Base-by-base conservation (phyloP, 2,888 invertebrate species). In the Ephialtes manifestator region DNA sequence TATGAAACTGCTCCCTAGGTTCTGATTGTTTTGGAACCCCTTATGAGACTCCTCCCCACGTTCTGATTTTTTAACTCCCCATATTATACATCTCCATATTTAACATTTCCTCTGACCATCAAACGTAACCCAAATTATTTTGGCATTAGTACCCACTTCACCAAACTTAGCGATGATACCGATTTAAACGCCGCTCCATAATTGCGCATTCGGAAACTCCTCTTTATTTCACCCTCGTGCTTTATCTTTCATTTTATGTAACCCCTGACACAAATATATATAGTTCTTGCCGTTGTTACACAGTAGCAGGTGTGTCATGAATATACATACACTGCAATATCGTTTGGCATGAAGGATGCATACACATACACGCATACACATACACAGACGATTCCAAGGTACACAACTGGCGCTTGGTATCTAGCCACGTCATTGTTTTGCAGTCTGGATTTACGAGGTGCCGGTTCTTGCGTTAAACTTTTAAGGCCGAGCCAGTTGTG, bases 401-500 rank as follows among this genome's bases (percentile, higher is more conserved):
- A 74, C 74, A 83, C 79, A 85, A 84, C 83, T 80, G 84, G 79
- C 78, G 83, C 81, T 78, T 67, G 80, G 76, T 85, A 83, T 85
- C 86, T 63, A 75, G 74, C 85, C 83, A 83, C 79, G 87, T 81
- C 70, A 90, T 90, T 89, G 89, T 89, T 89, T 88, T 86, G 86
- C 86, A 79, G 84, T 82, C 80, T 74, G 80, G 86, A 88, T 87
- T 87, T 85, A 87, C 81, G 83, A 86, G 86, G 81, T 83, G 81
- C 75, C 58, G 78, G 82, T 88, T 89, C 89, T 90, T 89, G 86
- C 85, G 80, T 81, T 53, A 79, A 90, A 90, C 86, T 90, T 90
- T 90, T 87, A 86, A 87, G 86, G 86, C 84, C 79, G 35, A 85
- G 70, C 71, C 71, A 74, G 78, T 77, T 81, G 77, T 76, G 79